Evolutionary conservation across 2,113 vertebrate genomes (phyloP).

Genomic region (Nycticryphes semicollaris): DNA sequence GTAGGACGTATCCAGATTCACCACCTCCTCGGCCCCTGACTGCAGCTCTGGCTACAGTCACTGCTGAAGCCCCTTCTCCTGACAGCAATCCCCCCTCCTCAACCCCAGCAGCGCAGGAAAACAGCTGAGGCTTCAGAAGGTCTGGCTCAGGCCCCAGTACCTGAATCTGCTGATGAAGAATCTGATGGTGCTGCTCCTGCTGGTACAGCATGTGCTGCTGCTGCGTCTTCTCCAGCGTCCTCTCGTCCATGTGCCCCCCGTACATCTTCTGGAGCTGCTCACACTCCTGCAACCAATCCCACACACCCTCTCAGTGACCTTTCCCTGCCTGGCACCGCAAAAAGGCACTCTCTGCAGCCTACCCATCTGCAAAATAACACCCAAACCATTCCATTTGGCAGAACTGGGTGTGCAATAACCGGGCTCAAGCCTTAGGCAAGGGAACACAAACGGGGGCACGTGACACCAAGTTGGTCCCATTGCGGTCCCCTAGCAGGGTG

Average conservation of each 20-base stretch:
- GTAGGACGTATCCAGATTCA: not conserved
- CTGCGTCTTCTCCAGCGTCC: constrained; percentile 93
- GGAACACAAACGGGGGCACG: fast-evolving
- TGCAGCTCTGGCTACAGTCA: not conserved
- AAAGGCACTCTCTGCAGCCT: not conserved
- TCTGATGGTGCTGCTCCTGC: constrained; percentile 93
- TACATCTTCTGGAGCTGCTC: constrained; percentile 99
- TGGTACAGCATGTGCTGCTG: constrained; percentile 98
- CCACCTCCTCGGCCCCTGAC: not conserved
- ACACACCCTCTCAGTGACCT: fast-evolving
- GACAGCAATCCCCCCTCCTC: not conserved
- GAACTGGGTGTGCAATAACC: not conserved
- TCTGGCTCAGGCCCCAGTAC: constrained; percentile 55
- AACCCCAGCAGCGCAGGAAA: not conserved
- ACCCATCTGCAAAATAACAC: not conserved
- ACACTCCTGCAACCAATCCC: constrained; percentile 83
- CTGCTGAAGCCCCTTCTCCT: not conserved
- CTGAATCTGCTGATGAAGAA: constrained; percentile 93
- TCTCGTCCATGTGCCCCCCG: constrained; percentile 88
- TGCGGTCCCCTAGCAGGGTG: not conserved
- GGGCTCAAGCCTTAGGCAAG: not conserved
- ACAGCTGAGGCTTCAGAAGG: not conserved
- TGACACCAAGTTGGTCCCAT: fast-evolving
- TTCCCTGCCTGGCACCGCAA: not conserved
- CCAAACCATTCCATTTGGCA: not conserved